Conservation (phyloP, 2,888 invertebrate species). For the Dynastes maya region DNA sequence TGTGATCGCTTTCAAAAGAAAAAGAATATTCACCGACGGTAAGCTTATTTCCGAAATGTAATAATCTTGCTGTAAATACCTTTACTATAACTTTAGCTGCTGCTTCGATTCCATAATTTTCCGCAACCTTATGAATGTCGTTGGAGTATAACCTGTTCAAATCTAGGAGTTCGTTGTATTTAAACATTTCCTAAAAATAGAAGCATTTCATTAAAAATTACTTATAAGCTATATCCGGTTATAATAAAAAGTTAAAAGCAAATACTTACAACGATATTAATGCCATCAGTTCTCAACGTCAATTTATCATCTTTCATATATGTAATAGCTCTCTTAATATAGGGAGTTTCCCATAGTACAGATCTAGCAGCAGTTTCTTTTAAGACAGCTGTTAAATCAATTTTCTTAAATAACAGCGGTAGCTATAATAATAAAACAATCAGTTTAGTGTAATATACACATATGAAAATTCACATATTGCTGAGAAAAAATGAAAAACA, state of each 20-base stretch:
- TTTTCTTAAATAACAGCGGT: constrained; percentile 75
- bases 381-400: constrained; percentile 85
- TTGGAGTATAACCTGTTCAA: constrained; percentile 91
- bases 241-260: not conserved
- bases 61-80: constrained; percentile 64
- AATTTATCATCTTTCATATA: constrained; percentile 77
- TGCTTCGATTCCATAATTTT: constrained; percentile 97
- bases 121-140: constrained; percentile 92
- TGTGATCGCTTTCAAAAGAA: too few species aligned
- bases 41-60: too few species aligned
- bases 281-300: constrained; percentile 93
- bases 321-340: constrained; percentile 89
- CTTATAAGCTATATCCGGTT: not conserved
- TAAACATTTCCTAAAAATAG: constrained; percentile 83
- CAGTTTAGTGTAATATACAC: constrained; percentile 22
- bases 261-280: constrained; percentile 83
- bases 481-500: not conserved
- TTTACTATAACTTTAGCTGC: constrained; percentile 91
- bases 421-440: constrained; percentile 69
- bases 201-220: too few species aligned
- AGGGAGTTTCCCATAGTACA: constrained; percentile 84
- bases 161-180: constrained; percentile 84
- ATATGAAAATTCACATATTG: not conserved
- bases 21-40: too few species aligned
- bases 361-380: constrained; percentile 80